Evolutionary conservation across 2,113 vertebrate genomes (phyloP).

Genomic region (Atrichornis clamosus): DNA sequence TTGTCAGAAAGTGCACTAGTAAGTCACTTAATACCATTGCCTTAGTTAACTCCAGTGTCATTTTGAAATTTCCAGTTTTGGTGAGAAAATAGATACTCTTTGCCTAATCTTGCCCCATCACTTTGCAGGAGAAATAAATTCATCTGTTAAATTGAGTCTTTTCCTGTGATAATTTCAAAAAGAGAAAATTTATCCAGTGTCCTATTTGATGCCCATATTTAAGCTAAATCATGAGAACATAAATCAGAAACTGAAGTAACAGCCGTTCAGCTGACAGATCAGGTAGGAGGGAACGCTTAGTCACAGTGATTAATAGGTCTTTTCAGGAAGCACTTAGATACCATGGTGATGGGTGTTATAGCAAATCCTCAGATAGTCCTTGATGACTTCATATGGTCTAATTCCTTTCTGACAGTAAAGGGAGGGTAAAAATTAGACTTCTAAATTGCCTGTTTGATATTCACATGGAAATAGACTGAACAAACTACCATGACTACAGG

Average conservation of each 20-base stretch:
- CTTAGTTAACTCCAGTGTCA: neutral
- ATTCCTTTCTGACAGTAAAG: slow-evolving; percentile 49
- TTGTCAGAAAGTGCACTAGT: neutral
- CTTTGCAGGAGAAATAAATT: neutral
- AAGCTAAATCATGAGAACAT: slow-evolving; percentile 20
- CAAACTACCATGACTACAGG: slow-evolving; percentile 35
- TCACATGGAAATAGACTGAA: slow-evolving; percentile 22
- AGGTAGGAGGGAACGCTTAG: neutral
- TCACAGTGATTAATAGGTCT: slow-evolving; percentile 58
- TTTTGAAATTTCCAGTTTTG: neutral
- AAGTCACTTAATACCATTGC: neutral
- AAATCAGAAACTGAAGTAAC: slow-evolving; percentile 1
- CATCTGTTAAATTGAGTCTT: neutral
- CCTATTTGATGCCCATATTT: neutral
- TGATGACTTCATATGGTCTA: slow-evolving; percentile 62
- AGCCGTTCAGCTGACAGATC: slow-evolving; percentile 8
- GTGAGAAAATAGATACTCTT: neutral
- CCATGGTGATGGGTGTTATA: slow-evolving; percentile 52
- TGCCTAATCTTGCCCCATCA: neutral
- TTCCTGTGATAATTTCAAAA: neutral
- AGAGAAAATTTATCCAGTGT: neutral
- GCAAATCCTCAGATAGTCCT: slow-evolving; percentile 53
- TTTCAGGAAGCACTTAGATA: slow-evolving; percentile 55
- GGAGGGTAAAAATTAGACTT: slow-evolving; percentile 53
- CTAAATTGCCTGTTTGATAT: slow-evolving; percentile 57